Base-by-base conservation (phyloP, 2,113 vertebrate genomes). In the Chinchilla lanigera region DNA sequence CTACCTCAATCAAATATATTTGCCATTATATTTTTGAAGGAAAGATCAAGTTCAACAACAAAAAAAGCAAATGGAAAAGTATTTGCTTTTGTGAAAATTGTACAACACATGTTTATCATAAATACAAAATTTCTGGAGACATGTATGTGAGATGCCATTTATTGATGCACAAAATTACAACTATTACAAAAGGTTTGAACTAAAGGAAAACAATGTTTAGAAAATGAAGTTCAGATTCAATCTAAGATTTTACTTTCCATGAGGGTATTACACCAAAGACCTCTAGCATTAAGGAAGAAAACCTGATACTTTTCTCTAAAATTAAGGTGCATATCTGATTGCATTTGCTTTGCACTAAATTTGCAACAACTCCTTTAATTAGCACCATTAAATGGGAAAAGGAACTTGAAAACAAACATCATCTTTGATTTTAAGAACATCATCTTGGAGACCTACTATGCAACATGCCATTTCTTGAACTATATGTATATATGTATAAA, bases 191-290 rank as follows among this genome's bases (percentile, higher is more conserved):
- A 94, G 24, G 28, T 56, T 50, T 96, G 10, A 95, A 78, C 56
- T 24, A 88, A 96, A 96, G 16, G 22, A 90, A 97, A 95, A 78
- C 33, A 61, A 14, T 90, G 41, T 60, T 96, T 92, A 61, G 75
- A 33, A 56, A 90, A 56, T 60, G 56, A 92, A 95, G 52, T 94
- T 87, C 30, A 54, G 80, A 19, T 90, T 89, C 50, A 69, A 19
- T 84, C 22, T 95, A 35, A 95, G 12, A 26, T 94, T 95, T 93
- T 81, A 30, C 41, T 78, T 86, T 84, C 14, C 52, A 90, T 60
- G 78, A 86, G 12, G 80, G 41, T 58, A 56, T 63, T 73, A 50
- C 9, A 80, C 7, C 11, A 52, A 24, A 50, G 7, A 0, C 77
- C 63, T 90, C 11, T 50, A 82, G 33, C 30, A 71, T 58, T 73